Base-by-base conservation (phyloP, 30 jellyfish, hydroid and myxozoan genomes). In the Turritopsis dohrnii region DNA sequence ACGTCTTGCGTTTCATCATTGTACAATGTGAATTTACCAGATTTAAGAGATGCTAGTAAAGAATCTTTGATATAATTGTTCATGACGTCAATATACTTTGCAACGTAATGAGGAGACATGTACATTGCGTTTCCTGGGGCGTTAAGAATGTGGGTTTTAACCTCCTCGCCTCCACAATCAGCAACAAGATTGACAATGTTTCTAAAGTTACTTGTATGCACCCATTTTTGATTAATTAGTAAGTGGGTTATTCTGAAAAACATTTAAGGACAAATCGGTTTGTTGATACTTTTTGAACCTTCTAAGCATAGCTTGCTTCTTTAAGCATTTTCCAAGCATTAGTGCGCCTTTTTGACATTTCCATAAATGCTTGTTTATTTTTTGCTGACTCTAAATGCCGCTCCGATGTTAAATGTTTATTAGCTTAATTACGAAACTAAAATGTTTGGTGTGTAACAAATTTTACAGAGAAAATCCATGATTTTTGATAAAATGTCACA, bases 321-420 rank as follows among this genome's bases (percentile, higher is more conserved):
- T 52, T 72, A 52, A 72, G 21, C 52, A 72, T 72, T 72, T 72
- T 72, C 81, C 81, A 72, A 23, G 24, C 81, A 72, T 72, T 24
- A 16, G 81, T 72, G 24, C 24, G 54, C 24, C 28, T 72, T 72
- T 72, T 23, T 18, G 53, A 18, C 81, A 72, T 18, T 52, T 23
- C 81, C 52, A n/a, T n/a, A n/a, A n/a, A n/a, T n/a, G n/a, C n/a
- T n/a, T n/a, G n/a, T n/a, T n/a, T n/a, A n/a, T n/a, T n/a, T n/a
- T n/a, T n/a, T n/a, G n/a, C n/a, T n/a, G n/a, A n/a, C n/a, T n/a
- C n/a, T n/a, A n/a, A n/a, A n/a, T n/a, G n/a, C n/a, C n/a, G n/a
- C n/a, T n/a, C n/a, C n/a, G n/a, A n/a, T n/a, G n/a, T n/a, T n/a
- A n/a, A n/a, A n/a, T n/a, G n/a, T n/a, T n/a, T n/a, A n/a, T n/a